Evolutionary conservation across 2,113 vertebrate genomes (phyloP), one percentile per base, ranked within the genome.

Genomic region (Balaeniceps rex): DNA sequence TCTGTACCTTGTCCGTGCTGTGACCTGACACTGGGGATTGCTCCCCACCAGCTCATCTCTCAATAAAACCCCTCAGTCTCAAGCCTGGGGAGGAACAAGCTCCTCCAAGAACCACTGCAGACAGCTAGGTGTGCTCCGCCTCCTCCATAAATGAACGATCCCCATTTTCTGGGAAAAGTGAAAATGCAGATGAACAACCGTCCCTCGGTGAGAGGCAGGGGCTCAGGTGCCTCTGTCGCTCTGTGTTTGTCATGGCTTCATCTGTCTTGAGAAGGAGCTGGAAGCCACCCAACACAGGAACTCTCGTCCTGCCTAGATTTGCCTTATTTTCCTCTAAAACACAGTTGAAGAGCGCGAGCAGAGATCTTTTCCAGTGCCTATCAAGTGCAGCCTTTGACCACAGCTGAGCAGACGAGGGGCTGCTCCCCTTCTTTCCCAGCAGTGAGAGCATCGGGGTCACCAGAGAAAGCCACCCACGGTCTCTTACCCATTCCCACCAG

Each of bases 391-490:
- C 22, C 47, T 61, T 75, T 66, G 36, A 22, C 64, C 66, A 24
- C 47, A 58, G 60, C 11, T 0, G 8, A 74, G 29, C 6, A 19
- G 47, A 24, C 0, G 3, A 64, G 29, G 22, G 46, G 26, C 47
- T 46, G 46, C 11, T 49, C 51, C 74, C 9, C 22, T 60, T 49
- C 33, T 19, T 55, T 38, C 12, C 33, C 28, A n/a, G 72, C 38
- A 65, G 13, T 5, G 23, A 42, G 44, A 79, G 9, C 38, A 24
- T 11, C 0, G 2, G 18, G 33, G 49, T 23, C 54, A 57, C 26
- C 36, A 40, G 26, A 40, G 68, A 33, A 51, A 63, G 19, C 10
- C 33, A 36, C 40, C 0, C 0, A 0, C 1, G 2, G 12, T 5
- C 40, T 26, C 40, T 19, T 51, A 38, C 44, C 54, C 4, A 1